Base-by-base conservation (phyloP, 2,113 vertebrate species). In the Parus major region DNA sequence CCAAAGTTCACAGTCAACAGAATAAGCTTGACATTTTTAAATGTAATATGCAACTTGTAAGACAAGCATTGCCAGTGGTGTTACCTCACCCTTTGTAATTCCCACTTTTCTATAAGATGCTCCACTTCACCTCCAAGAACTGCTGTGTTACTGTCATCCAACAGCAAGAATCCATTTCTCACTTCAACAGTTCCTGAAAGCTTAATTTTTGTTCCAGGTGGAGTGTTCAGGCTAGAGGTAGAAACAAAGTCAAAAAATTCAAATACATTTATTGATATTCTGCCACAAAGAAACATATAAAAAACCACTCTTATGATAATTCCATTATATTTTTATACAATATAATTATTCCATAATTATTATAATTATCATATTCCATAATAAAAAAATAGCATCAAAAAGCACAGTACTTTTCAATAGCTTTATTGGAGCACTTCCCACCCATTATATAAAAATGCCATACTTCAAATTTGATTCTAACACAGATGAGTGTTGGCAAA, bases 21-120 rank as follows among this genome's bases (percentile, higher is more conserved):
- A 78, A 91, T 44, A 52, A 75, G 21, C 7, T 25, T 86, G 16
- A n/a, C 1, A 0, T 42, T 28, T 65, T 71, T 60, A 80, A 88
- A 42, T 18, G 31, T 39, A 68, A 86, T 28, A 70, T 31, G 28
- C 17, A 83, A 82, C 11, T 46, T 47, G 19, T 77, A 88, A 94
- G 15, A 91, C 50, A 96, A 95, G 39, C 44, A 93, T 81, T 94
- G 95, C 78, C 57, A 97, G 90, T 68, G 65, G 68, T 97, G 97
- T 97, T 96, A 98, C 95, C 98, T 99, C 97, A 99, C 99, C 98
- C 99, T 98, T 96, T 99, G 99, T 71, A 99, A 98, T 92, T 99
- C 98, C 99, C 99, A 99, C 86, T 99, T 99, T 96, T 99, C 99
- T 95, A 99, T 98, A 98, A 99, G 98, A 96, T 99, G 99, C 92